phyloP scores from a whole-genome alignment of 2,113 vertebrate species.

The Prietella phreatophila region DNA sequence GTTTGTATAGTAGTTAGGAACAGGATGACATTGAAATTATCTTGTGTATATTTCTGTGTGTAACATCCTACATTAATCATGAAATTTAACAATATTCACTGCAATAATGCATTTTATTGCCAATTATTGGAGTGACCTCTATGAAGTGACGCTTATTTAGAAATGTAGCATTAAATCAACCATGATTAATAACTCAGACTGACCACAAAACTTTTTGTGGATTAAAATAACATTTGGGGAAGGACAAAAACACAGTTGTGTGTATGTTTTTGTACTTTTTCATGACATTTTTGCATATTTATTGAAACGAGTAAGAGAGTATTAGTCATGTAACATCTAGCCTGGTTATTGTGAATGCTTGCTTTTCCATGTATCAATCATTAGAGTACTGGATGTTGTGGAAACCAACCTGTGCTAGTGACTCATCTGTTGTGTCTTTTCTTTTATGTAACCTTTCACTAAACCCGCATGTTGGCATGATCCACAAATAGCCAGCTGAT shows the following conservation, averaged over 20 bases:
- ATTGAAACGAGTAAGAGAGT: background rate
- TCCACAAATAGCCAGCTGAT: constrained; percentile 34
- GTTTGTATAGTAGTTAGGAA: too few relatives aligned
- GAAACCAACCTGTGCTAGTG: constrained; percentile 1
- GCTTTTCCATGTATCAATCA: background rate
- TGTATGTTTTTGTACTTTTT: background rate
- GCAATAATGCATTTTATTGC: too few relatives aligned
- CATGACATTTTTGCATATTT: background rate
- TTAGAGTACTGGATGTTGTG: background rate
- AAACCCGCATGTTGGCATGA: constrained; percentile 13
- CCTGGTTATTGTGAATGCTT: background rate
- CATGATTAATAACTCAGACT: background rate
- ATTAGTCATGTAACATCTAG: constrained; percentile 13
- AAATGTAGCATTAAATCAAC: background rate
- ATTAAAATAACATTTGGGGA: background rate
- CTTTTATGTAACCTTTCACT: constrained; percentile 19
- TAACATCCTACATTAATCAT: too few relatives aligned
- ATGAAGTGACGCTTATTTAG: background rate
- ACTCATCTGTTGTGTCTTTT: constrained; percentile 27
- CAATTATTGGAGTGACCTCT: too few relatives aligned
- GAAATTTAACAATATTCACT: too few relatives aligned
- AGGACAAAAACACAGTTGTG: background rate
- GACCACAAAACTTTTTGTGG: background rate
- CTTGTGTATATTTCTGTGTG: too few relatives aligned
- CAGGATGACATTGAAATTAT: too few relatives aligned